A percentile compares a stretch with the other conserved stretches of the same genome.
phyloP scores from a whole-genome alignment of 2,797 vertebrate genomes.

The Cryptoblepharus egeriae region DNA sequence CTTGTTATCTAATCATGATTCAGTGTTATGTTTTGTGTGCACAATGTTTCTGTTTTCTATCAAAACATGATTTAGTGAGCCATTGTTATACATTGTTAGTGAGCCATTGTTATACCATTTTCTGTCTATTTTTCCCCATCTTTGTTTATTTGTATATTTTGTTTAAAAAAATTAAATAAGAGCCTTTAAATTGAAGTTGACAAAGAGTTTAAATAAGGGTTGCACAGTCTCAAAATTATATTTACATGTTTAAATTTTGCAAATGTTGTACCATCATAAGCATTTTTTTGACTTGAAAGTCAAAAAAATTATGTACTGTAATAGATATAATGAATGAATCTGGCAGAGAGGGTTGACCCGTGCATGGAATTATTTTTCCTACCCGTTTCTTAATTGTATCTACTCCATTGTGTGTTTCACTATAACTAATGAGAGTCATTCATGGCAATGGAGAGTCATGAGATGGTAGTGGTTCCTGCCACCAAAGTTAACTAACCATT shows the following conservation, averaged over 20 bases:
- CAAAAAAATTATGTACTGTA: slow-evolving; percentile 16
- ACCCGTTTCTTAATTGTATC: not conserved
- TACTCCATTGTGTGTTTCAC: not conserved
- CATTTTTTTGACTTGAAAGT: slow-evolving; percentile 25
- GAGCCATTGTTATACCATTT: too few species aligned
- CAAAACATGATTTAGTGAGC: too few species aligned
- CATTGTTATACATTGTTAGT: too few species aligned
- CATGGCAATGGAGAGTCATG: not conserved
- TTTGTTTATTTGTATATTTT: too few species aligned
- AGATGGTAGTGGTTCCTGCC: too few species aligned
- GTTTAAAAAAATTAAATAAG: not conserved
- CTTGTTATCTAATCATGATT: too few species aligned
- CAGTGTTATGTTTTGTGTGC: too few species aligned
- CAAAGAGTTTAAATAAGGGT: too few species aligned
- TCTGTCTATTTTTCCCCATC: too few species aligned
- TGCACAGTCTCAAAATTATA: slow-evolving; percentile 65
- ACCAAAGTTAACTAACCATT: too few species aligned
- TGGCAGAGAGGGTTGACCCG: slow-evolving; percentile 34
- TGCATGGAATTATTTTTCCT: slow-evolving; percentile 59
- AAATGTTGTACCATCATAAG: slow-evolving; percentile 58
- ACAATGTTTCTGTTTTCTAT: too few species aligned
- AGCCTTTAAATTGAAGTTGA: too few species aligned
- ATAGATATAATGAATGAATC: slow-evolving; percentile 31
- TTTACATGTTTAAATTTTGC: slow-evolving; percentile 65
- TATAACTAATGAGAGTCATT: not conserved